phyloP scores from a whole-genome alignment of 92 coral and sea anemone species.

The Porites lobata region DNA sequence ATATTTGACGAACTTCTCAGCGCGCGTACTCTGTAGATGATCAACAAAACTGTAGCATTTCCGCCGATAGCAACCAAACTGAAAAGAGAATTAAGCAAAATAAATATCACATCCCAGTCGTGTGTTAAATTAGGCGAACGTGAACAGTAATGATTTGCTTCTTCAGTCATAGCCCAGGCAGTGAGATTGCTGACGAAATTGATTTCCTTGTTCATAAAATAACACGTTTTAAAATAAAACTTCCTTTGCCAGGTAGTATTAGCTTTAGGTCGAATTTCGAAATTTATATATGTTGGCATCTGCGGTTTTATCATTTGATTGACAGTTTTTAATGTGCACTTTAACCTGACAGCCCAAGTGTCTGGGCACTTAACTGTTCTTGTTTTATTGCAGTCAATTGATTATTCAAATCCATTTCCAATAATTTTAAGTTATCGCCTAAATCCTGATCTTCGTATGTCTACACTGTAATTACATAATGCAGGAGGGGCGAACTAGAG shows the following conservation, averaged over 20 bases:
- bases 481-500: too few relatives aligned
- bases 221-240: neutral
- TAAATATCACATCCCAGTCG: slow-evolving; percentile 23
- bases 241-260: neutral
- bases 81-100: slow-evolving; percentile 30
- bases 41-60: slow-evolving; percentile 39
- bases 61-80: slow-evolving; percentile 45
- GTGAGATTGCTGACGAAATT: too few relatives aligned
- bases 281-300: slow-evolving; percentile 1
- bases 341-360: too few relatives aligned
- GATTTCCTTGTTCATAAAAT: neutral
- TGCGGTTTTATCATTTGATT: too few relatives aligned
- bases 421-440: too few relatives aligned
- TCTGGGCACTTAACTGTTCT: too few relatives aligned
- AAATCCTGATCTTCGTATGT: too few relatives aligned
- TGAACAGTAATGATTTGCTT: too few relatives aligned
- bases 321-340: too few relatives aligned
- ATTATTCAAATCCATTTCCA: too few relatives aligned
- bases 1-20: slow-evolving; percentile 54
- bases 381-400: too few relatives aligned
- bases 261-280: neutral
- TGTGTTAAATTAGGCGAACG: slow-evolving; percentile 27
- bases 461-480: too few relatives aligned
- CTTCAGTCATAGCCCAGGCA: neutral
- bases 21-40: slow-evolving; percentile 54